phyloP scores from a whole-genome alignment of 2,888 invertebrate genomes.

The Pseudoips prasinana region DNA sequence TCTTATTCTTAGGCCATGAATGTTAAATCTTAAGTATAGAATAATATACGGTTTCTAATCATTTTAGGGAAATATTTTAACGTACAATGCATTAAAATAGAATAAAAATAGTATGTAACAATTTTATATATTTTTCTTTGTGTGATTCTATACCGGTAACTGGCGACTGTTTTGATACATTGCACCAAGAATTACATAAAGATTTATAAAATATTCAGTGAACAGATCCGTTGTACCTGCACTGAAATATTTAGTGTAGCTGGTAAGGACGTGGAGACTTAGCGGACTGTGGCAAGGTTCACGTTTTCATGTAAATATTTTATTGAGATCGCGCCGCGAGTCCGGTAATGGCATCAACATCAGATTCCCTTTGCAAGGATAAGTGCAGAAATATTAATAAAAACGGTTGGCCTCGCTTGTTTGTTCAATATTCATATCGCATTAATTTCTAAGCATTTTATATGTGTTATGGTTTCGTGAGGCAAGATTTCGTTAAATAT shows the following conservation, averaged over 20 bases:
- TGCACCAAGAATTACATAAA: no score
- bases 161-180: no score
- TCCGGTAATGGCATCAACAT: slow-evolving; percentile 34
- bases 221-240: slow-evolving; percentile 2
- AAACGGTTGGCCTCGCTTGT: slow-evolving; percentile 21
- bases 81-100: no score
- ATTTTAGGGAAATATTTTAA: no score
- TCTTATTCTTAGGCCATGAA: no score
- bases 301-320: slow-evolving; percentile 49
- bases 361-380: slow-evolving; percentile 40
- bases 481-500: no score
- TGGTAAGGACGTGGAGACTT: slow-evolving; percentile 13
- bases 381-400: slow-evolving; percentile 40
- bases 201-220: slow-evolving; percentile 29
- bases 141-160: no score
- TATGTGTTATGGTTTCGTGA: no score
- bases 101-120: no score
- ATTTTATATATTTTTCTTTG: no score
- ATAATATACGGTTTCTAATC: no score
- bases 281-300: slow-evolving; percentile 12
- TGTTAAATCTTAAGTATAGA: no score
- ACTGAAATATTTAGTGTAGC: slow-evolving; percentile 1
- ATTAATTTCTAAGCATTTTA: slow-evolving; percentile 29
- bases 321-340: slow-evolving; percentile 33
- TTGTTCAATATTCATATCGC: slow-evolving; percentile 33